These are phyloP conservation scores for Osedax fenrisi DNA, from an alignment of 2,888 invertebrate species.

Conservation along the genomic window DNA sequence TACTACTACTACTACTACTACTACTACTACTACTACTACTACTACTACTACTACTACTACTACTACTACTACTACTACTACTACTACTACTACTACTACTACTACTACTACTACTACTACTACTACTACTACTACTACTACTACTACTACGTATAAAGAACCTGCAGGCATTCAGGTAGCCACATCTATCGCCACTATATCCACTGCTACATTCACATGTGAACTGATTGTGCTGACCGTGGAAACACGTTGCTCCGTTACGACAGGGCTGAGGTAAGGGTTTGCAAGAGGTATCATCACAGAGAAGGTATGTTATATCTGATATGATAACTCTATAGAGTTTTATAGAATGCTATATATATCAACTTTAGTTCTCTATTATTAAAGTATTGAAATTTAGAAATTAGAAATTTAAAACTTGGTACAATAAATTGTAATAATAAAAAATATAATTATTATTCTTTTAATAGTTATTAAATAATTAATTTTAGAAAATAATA, in stretches of 20 bases:
- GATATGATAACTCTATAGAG: too few relatives aligned
- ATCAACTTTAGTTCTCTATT: too few relatives aligned
- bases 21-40: neutral
- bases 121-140: neutral
- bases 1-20: constrained; percentile 25
- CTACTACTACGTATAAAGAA: neutral
- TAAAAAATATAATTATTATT: too few relatives aligned
- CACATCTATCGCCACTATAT: constrained; percentile 36
- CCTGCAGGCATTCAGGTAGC: too few relatives aligned
- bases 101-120: constrained; percentile 25
- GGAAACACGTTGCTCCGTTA: constrained; percentile 14
- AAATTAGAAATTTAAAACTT: too few relatives aligned
- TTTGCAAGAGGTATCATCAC: too few relatives aligned
- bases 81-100: constrained; percentile 31
- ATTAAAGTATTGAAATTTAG: too few relatives aligned
- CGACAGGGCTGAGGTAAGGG: neutral
- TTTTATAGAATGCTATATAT: too few relatives aligned
- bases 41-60: constrained; percentile 23
- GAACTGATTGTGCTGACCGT: neutral
- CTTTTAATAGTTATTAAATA: too few relatives aligned
- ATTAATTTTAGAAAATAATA: too few relatives aligned
- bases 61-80: constrained; percentile 28
- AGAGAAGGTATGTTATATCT: too few relatives aligned
- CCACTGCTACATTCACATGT: constrained; percentile 3
- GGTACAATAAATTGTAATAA: too few relatives aligned